Percentiles rank a stretch among this genome's conserved stretches.
Evolutionary conservation across 2,113 vertebrate genomes (phyloP).

Genomic region (Eolophus roseicapilla): DNA sequence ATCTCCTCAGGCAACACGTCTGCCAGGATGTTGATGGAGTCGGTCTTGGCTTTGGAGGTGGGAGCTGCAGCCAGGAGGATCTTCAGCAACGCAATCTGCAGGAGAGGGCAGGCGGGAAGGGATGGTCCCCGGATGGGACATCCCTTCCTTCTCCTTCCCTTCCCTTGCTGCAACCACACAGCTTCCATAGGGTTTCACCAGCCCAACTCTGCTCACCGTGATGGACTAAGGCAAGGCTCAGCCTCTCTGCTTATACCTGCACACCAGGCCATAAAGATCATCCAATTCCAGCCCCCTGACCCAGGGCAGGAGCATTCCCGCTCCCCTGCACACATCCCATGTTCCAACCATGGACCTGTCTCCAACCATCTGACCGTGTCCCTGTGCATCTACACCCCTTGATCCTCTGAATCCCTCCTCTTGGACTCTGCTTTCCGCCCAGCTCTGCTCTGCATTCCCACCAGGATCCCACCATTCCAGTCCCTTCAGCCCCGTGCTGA

Average conservation of each 20-base stretch:
- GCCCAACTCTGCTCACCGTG: accelerated
- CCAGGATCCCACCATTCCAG: not conserved
- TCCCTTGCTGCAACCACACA: not conserved
- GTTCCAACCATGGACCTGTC: not conserved
- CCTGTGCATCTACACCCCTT: not conserved
- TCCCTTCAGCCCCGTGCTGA: accelerated
- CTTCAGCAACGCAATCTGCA: slow-evolving; percentile 93
- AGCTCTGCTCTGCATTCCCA: not conserved
- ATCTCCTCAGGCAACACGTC: slow-evolving; percentile 96
- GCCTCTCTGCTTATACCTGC: not conserved
- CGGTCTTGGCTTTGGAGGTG: slow-evolving; percentile 97
- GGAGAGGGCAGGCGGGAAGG: not conserved
- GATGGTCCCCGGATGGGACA: not conserved
- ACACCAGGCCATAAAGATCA: not conserved
- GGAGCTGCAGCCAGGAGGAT: slow-evolving; percentile 94
- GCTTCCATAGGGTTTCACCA: not conserved
- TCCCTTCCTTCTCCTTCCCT: not conserved
- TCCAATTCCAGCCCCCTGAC: not conserved
- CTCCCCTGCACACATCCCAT: not conserved
- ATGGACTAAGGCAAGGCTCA: not conserved
- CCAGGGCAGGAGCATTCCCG: not conserved
- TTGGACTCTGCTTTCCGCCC: not conserved
- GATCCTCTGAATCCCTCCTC: not conserved
- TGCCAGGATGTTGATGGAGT: slow-evolving; percentile 97
- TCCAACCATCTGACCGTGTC: not conserved